A percentile compares a stretch with the other conserved stretches of the same genome.
These are phyloP conservation scores for Epinotia nisella DNA, from an alignment of 2,888 invertebrate genomes.

Conservation along the genomic window DNA sequence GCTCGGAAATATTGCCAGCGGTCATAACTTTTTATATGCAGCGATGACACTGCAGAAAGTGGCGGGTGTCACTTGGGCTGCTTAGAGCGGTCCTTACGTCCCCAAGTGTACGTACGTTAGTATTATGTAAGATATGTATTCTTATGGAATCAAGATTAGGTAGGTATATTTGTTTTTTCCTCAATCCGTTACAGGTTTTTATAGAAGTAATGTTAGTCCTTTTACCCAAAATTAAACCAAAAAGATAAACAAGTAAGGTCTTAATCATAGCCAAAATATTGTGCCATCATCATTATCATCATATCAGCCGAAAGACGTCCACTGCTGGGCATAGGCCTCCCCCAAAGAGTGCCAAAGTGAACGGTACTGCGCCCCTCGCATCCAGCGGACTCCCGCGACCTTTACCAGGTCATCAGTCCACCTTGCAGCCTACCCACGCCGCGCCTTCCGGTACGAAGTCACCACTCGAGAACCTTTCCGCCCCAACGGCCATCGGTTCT, in stretches of 20 bases:
- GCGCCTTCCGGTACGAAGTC: too few species aligned
- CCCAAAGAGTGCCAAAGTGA: too few species aligned
- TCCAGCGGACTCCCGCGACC: too few species aligned
- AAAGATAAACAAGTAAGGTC: not conserved
- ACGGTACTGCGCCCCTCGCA: too few species aligned
- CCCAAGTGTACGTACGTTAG: not conserved
- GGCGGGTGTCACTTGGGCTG: slow-evolving; percentile 61
- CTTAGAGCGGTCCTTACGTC: slow-evolving; percentile 58
- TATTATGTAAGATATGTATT: not conserved
- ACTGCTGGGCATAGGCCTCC: too few species aligned
- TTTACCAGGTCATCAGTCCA: too few species aligned
- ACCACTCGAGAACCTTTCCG: too few species aligned
- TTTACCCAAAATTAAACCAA: not conserved
- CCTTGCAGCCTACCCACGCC: too few species aligned
- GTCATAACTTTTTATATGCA: slow-evolving; percentile 85
- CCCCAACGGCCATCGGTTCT: too few species aligned
- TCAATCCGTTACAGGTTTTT: not conserved
- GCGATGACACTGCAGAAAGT: slow-evolving; percentile 84
- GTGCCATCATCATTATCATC: too few species aligned
- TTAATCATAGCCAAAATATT: not conserved
- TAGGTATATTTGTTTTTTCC: not conserved
- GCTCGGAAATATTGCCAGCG: slow-evolving; percentile 81
- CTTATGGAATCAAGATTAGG: not conserved
- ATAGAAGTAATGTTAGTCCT: not conserved
- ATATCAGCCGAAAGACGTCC: too few species aligned